A percentile compares a stretch with the other conserved stretches of the same genome.
These are phyloP conservation scores for Epicampocera succincta DNA, from an alignment of 2,888 invertebrate genomes.

Conservation along the genomic window DNA sequence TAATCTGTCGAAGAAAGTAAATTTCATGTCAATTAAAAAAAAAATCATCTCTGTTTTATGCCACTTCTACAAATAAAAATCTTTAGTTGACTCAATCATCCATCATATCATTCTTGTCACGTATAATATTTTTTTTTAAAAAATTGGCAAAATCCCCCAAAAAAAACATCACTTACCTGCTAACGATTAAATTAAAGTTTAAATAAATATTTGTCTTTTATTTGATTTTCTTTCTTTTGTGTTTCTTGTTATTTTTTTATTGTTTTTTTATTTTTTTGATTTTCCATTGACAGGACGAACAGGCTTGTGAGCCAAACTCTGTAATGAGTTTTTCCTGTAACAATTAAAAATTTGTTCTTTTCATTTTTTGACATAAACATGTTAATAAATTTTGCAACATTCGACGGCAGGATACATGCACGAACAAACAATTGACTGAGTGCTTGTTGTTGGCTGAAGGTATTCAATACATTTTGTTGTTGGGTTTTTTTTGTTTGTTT, in stretches of 20 bases:
- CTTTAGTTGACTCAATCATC: no score
- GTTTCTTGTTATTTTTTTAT: no score
- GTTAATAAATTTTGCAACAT: background rate
- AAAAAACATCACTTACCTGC: background rate
- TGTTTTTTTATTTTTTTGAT: background rate
- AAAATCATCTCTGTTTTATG: no score
- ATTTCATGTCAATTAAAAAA: no score
- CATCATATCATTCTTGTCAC: no score
- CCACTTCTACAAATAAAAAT: no score
- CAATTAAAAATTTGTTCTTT: background rate
- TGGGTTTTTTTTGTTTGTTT: background rate
- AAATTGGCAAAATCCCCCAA: no score
- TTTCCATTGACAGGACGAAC: background rate
- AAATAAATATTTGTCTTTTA: background rate
- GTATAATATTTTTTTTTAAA: no score
- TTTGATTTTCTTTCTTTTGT: no score
- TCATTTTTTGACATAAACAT: background rate
- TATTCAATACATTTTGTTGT: background rate
- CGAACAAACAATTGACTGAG: background rate
- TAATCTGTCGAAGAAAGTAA: no score
- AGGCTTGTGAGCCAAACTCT: background rate
- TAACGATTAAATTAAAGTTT: background rate
- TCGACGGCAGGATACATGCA: background rate
- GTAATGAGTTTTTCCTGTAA: constrained; percentile 12
- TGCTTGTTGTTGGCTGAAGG: background rate